Base-by-base conservation (phyloP, 2,888 invertebrate genomes). In the Pristionchus entomophagus region DNA sequence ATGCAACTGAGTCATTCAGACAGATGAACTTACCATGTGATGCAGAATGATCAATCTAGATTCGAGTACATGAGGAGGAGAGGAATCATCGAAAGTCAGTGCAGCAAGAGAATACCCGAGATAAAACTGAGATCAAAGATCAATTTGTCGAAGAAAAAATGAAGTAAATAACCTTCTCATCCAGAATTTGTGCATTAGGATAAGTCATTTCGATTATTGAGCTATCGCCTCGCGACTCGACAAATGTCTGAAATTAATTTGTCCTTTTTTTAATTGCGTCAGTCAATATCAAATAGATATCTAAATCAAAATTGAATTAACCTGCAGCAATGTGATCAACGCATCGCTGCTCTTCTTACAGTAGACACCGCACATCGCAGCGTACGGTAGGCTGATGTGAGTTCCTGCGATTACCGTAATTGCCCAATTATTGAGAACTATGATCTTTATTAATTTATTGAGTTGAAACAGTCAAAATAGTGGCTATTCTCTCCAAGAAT, bases 321-420 rank as follows among this genome's bases (percentile, higher is more conserved):
- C 92, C 89, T 92, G 91, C 0, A 92, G 86, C 62, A 92, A 90
- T 0, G 91, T 91, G 65, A 92, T 86, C 0, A 92, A 89, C 0
- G 90, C 89, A 3, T 90, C 91, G 86, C 93, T 92, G 85, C 92
- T 92, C 51, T 92, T 91, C 82, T 91, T 91, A 85, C 92, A 93
- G 85, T 92, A 92, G 41, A 91, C 88, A 35, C 92, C 92, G 86
- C 92, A 92, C 45, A 92, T 85, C 73, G 91, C 88, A 53, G 89
- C 88, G 88, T 92, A 92, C 29, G 73, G 85, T 38, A 51, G 32
- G 38, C 45, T 49, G 49, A 62, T 38, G 32, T 49, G 62, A 2
- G 83, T 22, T 49, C 32, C 83, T 84, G 83, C 26, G 29, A n/a
- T n/a, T n/a, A n/a, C n/a, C n/a, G n/a, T n/a, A n/a, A n/a, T n/a